Conservation (phyloP, 2,113 vertebrate genomes). For the Felis chaus region DNA sequence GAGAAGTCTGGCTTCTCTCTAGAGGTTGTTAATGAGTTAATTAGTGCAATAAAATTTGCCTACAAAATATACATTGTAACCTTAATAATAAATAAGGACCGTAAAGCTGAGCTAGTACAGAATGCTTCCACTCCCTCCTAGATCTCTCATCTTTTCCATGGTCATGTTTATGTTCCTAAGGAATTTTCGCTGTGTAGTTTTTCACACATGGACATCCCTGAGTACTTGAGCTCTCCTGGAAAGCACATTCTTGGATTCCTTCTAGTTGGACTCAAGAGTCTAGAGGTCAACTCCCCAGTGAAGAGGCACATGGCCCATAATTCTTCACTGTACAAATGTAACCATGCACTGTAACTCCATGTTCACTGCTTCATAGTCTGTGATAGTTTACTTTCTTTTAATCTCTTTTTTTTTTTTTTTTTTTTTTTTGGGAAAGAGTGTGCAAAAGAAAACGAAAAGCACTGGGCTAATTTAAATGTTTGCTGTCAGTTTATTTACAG, state of each 20-base stretch:
- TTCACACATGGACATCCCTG: neutral
- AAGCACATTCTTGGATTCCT: neutral
- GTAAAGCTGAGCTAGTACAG: neutral
- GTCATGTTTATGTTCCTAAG: neutral
- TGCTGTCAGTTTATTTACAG: neutral
- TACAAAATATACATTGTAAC: slow-evolving; percentile 3
- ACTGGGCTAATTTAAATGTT: neutral
- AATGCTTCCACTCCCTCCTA: neutral
- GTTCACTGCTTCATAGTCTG: neutral
- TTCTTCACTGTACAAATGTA: neutral
- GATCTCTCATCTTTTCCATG: neutral
- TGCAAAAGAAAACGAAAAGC: neutral
- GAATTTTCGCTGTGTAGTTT: neutral
- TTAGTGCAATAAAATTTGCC: slow-evolving; percentile 50
- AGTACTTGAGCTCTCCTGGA: neutral
- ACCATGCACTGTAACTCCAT: neutral
- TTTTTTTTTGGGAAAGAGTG: neutral
- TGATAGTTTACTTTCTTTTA: neutral
- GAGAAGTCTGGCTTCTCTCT: slow-evolving; percentile 43
- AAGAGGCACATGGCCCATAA: neutral
- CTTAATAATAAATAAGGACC: slow-evolving; percentile 29
- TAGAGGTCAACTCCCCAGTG: neutral
- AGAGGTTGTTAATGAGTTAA: slow-evolving; percentile 64
- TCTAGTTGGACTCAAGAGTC: neutral
- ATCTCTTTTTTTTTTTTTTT: neutral